phyloP scores from a whole-genome alignment of 1,140 invertebrate species.

The Cyphomyrmex costatus region DNA sequence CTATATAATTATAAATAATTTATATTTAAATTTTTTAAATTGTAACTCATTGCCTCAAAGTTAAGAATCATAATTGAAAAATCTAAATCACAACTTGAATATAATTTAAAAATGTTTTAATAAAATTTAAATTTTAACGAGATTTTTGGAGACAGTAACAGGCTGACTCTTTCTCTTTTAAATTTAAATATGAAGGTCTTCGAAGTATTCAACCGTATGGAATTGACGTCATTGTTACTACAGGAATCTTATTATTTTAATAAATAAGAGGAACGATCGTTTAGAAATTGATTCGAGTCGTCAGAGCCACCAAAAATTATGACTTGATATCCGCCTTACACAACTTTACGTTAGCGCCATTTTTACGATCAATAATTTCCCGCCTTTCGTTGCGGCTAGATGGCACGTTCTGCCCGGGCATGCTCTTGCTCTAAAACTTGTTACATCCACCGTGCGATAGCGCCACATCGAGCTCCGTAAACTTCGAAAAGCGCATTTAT shows the following conservation, averaged over 20 bases:
- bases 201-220: slow-evolving; percentile 8
- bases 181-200: slow-evolving; percentile 14
- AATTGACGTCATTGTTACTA: slow-evolving; percentile 11
- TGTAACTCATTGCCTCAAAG: background rate
- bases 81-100: background rate
- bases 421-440: slow-evolving; percentile 68
- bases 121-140: slow-evolving; percentile 10
- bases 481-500: slow-evolving; percentile 26
- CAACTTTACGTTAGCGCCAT: slow-evolving; percentile 80
- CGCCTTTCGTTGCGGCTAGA: slow-evolving; percentile 74
- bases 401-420: slow-evolving; percentile 77
- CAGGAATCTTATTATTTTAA: slow-evolving; percentile 28
- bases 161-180: background rate
- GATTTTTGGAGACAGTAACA: background rate
- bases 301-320: slow-evolving; percentile 42
- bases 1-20: background rate
- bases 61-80: no score
- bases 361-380: slow-evolving; percentile 83
- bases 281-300: slow-evolving; percentile 25
- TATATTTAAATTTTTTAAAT: background rate
- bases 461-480: slow-evolving; percentile 69
- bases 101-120: background rate
- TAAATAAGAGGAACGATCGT: background rate
- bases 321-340: slow-evolving; percentile 59
- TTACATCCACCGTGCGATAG: slow-evolving; percentile 72